phyloP scores from a whole-genome alignment of 2,797 vertebrate genomes.

The Tamandua tetradactyla region DNA sequence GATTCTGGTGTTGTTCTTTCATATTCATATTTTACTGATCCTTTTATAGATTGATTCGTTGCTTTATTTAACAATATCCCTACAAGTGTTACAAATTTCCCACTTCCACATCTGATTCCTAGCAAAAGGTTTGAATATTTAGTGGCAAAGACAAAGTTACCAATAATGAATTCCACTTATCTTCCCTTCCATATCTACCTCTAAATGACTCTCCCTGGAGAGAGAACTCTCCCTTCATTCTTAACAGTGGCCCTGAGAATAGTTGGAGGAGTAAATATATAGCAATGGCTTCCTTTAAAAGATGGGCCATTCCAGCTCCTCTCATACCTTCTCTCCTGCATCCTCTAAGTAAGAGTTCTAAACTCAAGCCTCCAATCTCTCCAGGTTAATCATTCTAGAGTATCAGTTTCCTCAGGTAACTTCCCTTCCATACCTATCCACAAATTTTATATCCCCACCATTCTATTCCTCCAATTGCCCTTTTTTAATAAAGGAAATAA shows the following conservation, averaged over 20 bases:
- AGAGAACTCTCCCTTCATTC: background rate
- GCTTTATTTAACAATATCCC: background rate
- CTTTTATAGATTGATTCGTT: too few species aligned
- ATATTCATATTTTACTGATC: background rate
- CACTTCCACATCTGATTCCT: background rate
- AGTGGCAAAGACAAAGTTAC: background rate
- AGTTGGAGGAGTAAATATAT: background rate
- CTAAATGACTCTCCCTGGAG: background rate
- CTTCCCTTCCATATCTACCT: background rate
- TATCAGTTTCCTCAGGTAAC: background rate
- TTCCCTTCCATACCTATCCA: background rate
- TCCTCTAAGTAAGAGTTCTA: background rate
- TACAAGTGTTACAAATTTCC: background rate
- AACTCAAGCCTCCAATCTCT: background rate
- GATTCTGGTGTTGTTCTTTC: background rate
- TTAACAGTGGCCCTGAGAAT: background rate
- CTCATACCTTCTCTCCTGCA: background rate
- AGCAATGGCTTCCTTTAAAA: background rate
- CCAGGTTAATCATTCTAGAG: background rate
- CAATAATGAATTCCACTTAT: background rate
- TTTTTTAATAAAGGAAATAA: background rate
- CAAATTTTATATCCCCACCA: background rate
- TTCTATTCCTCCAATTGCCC: background rate
- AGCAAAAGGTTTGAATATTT: background rate
- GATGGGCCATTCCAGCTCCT: background rate